phyloP scores from a whole-genome alignment of 1,140 invertebrate genomes.

The Euschistus heros region DNA sequence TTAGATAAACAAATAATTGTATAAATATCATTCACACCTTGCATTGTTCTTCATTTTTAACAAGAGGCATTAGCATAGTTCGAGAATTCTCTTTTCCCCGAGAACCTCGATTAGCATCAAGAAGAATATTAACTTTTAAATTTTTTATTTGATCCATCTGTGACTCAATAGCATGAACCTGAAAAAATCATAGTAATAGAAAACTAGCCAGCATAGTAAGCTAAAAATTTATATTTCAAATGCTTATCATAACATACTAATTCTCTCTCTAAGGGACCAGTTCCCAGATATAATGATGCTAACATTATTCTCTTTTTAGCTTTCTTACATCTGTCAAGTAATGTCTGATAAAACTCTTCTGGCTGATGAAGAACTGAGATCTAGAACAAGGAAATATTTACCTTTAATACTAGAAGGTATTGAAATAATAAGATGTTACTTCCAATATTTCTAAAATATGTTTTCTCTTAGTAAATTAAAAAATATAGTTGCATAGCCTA shows the following conservation, averaged over 20 bases:
- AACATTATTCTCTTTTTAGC: constrained; percentile 73
- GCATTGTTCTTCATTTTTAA: constrained; percentile 41
- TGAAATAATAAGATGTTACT: too few species aligned
- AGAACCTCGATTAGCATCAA: constrained; percentile 86
- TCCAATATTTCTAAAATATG: too few species aligned
- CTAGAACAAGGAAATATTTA: constrained; percentile 22
- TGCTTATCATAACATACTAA: constrained; percentile 43
- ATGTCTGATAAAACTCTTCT: constrained; percentile 57
- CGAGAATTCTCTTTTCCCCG: constrained; percentile 66
- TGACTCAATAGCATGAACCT: constrained; percentile 49
- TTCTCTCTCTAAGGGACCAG: constrained; percentile 68
- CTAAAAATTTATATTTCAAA: too few species aligned
- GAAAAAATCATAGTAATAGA: constrained; percentile 15
- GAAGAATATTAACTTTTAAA: constrained; percentile 70
- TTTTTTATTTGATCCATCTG: constrained; percentile 41
- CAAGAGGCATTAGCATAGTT: constrained; percentile 62
- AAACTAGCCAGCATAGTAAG: too few species aligned
- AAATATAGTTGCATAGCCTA: too few species aligned
- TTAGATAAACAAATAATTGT: too few species aligned
- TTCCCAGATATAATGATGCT: constrained; percentile 89
- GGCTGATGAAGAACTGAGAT: constrained; percentile 55
- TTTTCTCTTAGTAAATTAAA: too few species aligned
- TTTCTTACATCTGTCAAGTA: constrained; percentile 55
- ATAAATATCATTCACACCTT: constrained; percentile 30
- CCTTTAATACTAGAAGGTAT: too few species aligned